Evolutionary conservation across 2,797 vertebrate species (phyloP).

Genomic region (Phylloscopus collybita): DNA sequence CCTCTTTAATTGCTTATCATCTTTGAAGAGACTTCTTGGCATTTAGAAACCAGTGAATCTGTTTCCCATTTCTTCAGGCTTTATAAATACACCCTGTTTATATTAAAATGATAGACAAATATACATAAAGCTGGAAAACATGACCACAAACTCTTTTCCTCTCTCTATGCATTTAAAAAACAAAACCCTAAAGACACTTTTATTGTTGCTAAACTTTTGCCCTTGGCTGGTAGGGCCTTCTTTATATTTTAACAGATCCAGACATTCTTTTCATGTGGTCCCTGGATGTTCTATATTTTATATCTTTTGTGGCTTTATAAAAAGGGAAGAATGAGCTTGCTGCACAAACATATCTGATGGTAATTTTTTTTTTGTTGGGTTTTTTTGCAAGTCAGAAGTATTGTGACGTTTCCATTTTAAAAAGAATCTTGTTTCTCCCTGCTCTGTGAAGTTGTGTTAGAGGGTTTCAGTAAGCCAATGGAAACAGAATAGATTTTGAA

Average conservation of each 20-base stretch:
- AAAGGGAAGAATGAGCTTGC: slow-evolving; percentile 49
- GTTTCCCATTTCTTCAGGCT: slow-evolving; percentile 77
- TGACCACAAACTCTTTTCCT: slow-evolving; percentile 73
- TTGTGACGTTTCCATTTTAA: slow-evolving; percentile 2
- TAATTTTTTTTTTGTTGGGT: slow-evolving; percentile 8
- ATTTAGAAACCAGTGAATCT: slow-evolving; percentile 78
- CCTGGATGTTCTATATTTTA: slow-evolving; percentile 63
- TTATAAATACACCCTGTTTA: slow-evolving; percentile 80
- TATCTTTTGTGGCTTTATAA: slow-evolving; percentile 69
- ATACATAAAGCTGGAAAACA: slow-evolving; percentile 79
- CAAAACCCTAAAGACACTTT: slow-evolving; percentile 59
- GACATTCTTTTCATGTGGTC: slow-evolving; percentile 68
- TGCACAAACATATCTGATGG: slow-evolving; percentile 58
- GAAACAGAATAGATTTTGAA: background rate
- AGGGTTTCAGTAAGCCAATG: background rate
- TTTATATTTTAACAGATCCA: slow-evolving; percentile 60
- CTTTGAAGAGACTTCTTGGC: slow-evolving; percentile 74
- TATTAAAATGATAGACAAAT: slow-evolving; percentile 81
- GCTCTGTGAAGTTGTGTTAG: background rate
- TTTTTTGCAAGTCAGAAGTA: slow-evolving; percentile 50
- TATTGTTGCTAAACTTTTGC: slow-evolving; percentile 75
- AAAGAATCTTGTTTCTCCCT: slow-evolving; percentile 16
- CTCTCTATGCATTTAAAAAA: slow-evolving; percentile 42
- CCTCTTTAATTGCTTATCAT: slow-evolving; percentile 79
- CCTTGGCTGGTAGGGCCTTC: slow-evolving; percentile 55